These are phyloP conservation scores for Aramus guarauna DNA, from an alignment of 2,113 vertebrate genomes.

Conservation along the genomic window DNA sequence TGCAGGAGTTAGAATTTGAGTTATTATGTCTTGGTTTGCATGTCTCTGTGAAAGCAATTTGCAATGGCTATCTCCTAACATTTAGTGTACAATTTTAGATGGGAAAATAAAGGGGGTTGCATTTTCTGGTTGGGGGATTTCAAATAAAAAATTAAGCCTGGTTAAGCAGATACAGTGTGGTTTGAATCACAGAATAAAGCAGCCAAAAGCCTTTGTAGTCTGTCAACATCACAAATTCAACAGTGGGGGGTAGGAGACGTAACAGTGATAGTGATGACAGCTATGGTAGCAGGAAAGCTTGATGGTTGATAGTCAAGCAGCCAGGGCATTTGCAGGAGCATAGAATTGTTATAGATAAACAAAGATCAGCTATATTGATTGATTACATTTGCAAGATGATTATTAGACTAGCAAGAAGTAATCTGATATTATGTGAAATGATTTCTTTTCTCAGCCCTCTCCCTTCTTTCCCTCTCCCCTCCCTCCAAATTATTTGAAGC, in stretches of 20 bases:
- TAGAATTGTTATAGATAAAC: constrained; percentile 18
- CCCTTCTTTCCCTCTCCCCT: not conserved
- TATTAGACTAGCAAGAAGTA: constrained; percentile 30
- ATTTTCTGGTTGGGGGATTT: constrained; percentile 90
- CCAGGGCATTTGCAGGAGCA: constrained; percentile 31
- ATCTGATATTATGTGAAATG: not conserved
- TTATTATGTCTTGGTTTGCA: constrained; percentile 66
- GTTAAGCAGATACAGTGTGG: constrained; percentile 84
- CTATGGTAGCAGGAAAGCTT: not conserved
- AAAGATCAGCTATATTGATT: constrained; percentile 54
- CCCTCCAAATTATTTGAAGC: not conserved
- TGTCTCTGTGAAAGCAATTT: constrained; percentile 81
- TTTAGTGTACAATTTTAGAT: constrained; percentile 69
- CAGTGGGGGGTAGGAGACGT: constrained; percentile 47
- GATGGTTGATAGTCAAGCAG: not conserved
- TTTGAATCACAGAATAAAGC: constrained; percentile 79
- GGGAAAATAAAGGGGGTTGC: constrained; percentile 82
- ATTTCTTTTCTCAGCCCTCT: not conserved
- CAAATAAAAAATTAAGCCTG: constrained; percentile 89
- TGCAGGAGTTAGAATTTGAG: constrained; percentile 59
- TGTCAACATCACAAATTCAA: constrained; percentile 70
- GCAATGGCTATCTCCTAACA: constrained; percentile 72
- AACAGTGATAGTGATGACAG: constrained; percentile 21
- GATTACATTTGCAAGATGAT: constrained; percentile 7
- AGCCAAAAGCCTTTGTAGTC: constrained; percentile 74